These are phyloP conservation scores for Argynnis bischoffii DNA, from an alignment of 2,888 invertebrate genomes.

Conservation along the genomic window DNA sequence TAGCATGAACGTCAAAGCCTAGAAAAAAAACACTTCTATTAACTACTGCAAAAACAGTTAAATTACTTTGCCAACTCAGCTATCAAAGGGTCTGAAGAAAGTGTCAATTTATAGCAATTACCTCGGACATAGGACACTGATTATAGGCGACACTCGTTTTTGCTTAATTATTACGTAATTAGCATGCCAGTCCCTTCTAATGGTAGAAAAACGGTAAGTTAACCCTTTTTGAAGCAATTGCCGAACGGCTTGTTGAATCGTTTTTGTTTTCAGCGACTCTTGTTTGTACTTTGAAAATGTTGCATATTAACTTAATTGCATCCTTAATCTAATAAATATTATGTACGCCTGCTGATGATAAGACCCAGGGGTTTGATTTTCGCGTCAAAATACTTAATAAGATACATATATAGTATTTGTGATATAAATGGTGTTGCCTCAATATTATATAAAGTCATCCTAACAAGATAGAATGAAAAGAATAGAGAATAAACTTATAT, in stretches of 20 bases:
- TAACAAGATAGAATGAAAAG: too few species aligned
- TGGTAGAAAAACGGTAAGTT: constrained; percentile 23
- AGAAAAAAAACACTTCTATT: background rate
- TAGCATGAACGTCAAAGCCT: background rate
- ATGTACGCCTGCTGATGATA: too few species aligned
- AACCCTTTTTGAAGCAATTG: constrained; percentile 18
- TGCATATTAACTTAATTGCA: background rate
- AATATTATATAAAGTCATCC: too few species aligned
- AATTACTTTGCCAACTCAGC: constrained; percentile 14
- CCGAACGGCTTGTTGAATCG: background rate
- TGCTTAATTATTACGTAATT: constrained; percentile 34
- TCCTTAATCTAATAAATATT: too few species aligned
- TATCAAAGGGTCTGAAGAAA: constrained; percentile 26
- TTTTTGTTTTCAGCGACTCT: constrained; percentile 14
- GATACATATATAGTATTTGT: too few species aligned
- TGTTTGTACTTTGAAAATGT: background rate
- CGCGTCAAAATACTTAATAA: too few species aligned
- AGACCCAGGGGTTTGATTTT: too few species aligned
- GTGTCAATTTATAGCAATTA: constrained; percentile 39
- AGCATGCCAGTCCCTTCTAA: constrained; percentile 24
- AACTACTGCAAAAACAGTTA: constrained; percentile 2
- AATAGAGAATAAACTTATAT: too few species aligned
- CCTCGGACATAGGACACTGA: constrained; percentile 31
- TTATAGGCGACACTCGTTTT: constrained; percentile 31
- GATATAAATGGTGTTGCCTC: too few species aligned